Evolutionary conservation across 2,888 invertebrate species (phyloP), one percentile per base, ranked within the genome.

Genomic region (Eugnorisma glareosa): DNA sequence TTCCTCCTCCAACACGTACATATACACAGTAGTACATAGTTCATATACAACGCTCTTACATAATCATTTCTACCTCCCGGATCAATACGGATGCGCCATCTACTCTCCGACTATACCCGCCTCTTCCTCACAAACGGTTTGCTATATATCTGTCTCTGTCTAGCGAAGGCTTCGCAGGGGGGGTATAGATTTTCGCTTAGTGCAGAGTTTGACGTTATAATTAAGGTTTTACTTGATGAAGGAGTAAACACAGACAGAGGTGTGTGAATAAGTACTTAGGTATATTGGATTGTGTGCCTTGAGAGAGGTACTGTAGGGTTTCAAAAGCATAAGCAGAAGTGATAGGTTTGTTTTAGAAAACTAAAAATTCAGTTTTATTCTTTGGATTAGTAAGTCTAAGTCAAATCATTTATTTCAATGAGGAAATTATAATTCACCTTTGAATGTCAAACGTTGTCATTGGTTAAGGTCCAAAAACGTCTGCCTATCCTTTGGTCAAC

Each of bases 71-170:
- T 5, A 8, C 48, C 54, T n/a, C 15, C 18, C 40, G 35, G 91
- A 91, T 91, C 91, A 91, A 91, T 91, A 91, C 77, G 68, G 82
- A 84, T 78, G 59, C 72, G 35, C 76, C n/a, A 4, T 89, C 90
- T 77, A 48, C 89, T 37, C 57, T 89, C 82, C 7, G 37, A 51
- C 68, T 73, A 40, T 76, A 24, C 43, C 71, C 45, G 28, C 84
- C 90, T 80, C 83, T 73, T 48, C 89, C 81, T 63, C 35, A 54
- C 77, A 77, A 73, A 86, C 73, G 78, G 7, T 21, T 21, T 61
- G 6, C 13, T 51, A 59, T 75, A 43, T 37, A 0, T 13, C 67
- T 54, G n/a, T 84, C 82, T 71, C 79, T 57, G 45, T 86, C 75
- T 64, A 18, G 1, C 73, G 18, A 45, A 87, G 88, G 82, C 76